Percentiles rank a stretch among this genome's conserved stretches.
These are phyloP conservation scores for Anoplius nigerrimus DNA, from an alignment of 2,888 invertebrate genomes.

Conservation along the genomic window DNA sequence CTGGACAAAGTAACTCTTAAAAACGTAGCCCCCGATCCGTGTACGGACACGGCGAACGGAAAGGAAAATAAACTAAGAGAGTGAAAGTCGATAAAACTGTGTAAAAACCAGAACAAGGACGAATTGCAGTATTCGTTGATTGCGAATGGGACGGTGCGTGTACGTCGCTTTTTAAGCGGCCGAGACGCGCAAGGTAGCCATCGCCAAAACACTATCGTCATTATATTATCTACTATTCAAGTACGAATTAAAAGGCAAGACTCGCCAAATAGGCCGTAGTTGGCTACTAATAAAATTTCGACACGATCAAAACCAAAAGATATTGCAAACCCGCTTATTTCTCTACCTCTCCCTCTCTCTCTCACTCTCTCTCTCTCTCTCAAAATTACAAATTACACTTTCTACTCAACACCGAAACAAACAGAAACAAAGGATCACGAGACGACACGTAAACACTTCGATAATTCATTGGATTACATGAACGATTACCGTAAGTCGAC, in stretches of 20 bases:
- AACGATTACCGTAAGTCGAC: neutral
- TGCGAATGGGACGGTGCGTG: neutral
- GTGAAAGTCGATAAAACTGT: no score
- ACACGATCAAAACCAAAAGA: slow-evolving; percentile 41
- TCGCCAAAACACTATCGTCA: no score
- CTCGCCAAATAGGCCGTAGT: no score
- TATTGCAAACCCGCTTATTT: no score
- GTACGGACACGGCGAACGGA: neutral
- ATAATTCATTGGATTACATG: neutral
- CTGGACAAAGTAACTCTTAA: neutral
- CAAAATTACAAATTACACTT: neutral
- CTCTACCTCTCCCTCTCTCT: neutral
- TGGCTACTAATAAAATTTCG: neutral
- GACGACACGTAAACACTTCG: neutral
- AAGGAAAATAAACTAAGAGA: neutral
- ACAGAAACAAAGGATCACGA: slow-evolving; percentile 18
- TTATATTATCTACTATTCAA: no score
- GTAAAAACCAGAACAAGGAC: neutral
- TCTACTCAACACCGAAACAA: neutral
- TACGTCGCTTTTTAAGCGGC: neutral
- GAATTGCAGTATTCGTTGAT: neutral
- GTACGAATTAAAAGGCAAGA: no score
- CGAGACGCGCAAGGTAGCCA: no score
- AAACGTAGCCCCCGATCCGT: neutral
- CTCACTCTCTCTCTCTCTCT: neutral